A percentile compares a stretch with the other conserved stretches of the same genome.
Conservation (phyloP, 2,888 invertebrate genomes). For the Eupeodes luniger region DNA sequence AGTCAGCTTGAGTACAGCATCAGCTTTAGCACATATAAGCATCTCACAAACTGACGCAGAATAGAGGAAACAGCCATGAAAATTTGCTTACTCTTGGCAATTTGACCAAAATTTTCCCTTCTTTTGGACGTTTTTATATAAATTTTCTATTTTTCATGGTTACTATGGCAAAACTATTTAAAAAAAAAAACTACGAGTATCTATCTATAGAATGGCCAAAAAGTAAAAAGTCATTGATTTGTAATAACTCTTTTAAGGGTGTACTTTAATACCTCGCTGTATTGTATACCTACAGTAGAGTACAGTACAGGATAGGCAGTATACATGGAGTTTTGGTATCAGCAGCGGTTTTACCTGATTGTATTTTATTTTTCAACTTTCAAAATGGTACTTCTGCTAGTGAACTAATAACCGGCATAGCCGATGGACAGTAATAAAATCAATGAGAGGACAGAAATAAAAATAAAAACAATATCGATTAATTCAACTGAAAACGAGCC, state of each 20-base stretch:
- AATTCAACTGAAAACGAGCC: constrained; percentile 45
- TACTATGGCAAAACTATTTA: constrained; percentile 24
- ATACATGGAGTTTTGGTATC: not conserved
- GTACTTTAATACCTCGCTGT: not conserved
- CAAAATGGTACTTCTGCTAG: constrained; percentile 43
- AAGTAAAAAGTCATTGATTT: constrained; percentile 65
- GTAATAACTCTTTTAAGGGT: constrained; percentile 56
- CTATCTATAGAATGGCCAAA: not conserved
- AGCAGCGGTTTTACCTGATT: constrained; percentile 3
- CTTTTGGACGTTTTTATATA: constrained; percentile 33
- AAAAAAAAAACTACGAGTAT: not conserved
- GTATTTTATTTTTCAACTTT: constrained; percentile 21
- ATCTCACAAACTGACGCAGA: constrained; percentile 42
- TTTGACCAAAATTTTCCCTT: constrained; percentile 53
- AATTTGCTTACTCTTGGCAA: constrained; percentile 68
- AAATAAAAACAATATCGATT: constrained; percentile 51
- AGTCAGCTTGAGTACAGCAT: constrained; percentile 1
- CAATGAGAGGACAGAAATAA: not conserved
- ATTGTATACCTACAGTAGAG: too few relatives aligned
- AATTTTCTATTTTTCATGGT: constrained; percentile 47
- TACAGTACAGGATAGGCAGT: too few relatives aligned
- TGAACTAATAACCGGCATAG: constrained; percentile 51
- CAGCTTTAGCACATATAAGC: constrained; percentile 29
- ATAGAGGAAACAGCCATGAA: constrained; percentile 48
- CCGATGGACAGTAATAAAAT: constrained; percentile 12